Evolutionary conservation across 1,140 invertebrate genomes (phyloP).

Genomic region (Aphis gossypii): DNA sequence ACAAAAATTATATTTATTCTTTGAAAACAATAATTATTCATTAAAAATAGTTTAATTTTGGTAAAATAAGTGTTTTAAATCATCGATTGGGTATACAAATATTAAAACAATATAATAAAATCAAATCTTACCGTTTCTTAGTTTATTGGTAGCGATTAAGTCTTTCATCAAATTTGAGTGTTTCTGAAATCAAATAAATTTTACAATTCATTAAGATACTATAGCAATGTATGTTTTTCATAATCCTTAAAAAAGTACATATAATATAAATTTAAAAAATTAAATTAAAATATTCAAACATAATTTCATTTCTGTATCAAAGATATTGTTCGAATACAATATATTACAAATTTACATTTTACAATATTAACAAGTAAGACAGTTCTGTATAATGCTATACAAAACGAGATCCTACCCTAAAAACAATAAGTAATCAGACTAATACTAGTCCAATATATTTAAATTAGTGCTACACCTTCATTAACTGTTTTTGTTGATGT

Average conservation of each 20-base stretch:
- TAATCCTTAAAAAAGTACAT: background rate
- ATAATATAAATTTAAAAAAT: background rate
- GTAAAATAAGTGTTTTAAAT: background rate
- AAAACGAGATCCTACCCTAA: background rate
- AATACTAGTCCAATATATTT: background rate
- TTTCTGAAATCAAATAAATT: slow-evolving; percentile 68
- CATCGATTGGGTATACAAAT: background rate
- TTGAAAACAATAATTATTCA: background rate
- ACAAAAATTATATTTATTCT: background rate
- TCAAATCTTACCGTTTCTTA: slow-evolving; percentile 70
- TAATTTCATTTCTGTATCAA: background rate
- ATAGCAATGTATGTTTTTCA: background rate
- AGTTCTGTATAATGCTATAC: background rate
- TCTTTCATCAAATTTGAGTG: slow-evolving; percentile 75
- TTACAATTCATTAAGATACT: background rate
- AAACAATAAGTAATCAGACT: background rate
- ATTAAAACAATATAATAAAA: background rate
- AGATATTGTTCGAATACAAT: background rate
- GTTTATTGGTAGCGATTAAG: slow-evolving; percentile 71
- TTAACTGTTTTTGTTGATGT: background rate
- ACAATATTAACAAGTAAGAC: background rate
- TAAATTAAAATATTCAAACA: background rate
- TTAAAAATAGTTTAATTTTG: background rate
- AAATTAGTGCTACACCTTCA: background rate
- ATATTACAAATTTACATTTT: background rate